These are phyloP conservation scores for Ctena decussata DNA, from an alignment of 2,888 invertebrate genomes.

Conservation along the genomic window DNA sequence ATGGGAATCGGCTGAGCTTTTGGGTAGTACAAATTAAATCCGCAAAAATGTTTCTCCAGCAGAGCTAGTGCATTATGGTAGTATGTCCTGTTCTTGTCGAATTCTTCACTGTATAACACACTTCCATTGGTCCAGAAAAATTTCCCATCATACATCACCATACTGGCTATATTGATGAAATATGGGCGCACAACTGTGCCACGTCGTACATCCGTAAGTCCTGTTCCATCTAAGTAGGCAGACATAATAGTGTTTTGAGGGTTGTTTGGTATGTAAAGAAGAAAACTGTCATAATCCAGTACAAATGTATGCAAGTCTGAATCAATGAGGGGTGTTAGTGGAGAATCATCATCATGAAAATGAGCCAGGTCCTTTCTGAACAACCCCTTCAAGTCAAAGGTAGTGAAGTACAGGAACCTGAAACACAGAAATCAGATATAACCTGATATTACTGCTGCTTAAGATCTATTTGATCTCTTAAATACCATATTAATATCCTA, in stretches of 20 bases:
- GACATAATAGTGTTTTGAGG: constrained; percentile 93
- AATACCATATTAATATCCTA: no score
- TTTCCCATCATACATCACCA: constrained; percentile 90
- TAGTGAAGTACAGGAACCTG: constrained; percentile 94
- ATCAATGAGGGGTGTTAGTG: constrained; percentile 81
- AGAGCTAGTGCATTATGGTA: constrained; percentile 90
- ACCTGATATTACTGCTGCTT: no score
- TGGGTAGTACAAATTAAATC: constrained; percentile 89
- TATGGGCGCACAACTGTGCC: constrained; percentile 92
- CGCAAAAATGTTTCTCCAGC: constrained; percentile 88
- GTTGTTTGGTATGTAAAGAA: constrained; percentile 92
- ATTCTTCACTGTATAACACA: constrained; percentile 93
- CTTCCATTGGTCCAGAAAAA: constrained; percentile 96
- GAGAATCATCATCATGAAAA: constrained; percentile 83
- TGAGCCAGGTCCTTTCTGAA: constrained; percentile 93
- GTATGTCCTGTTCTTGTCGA: constrained; percentile 91
- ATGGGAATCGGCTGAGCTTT: constrained; percentile 92
- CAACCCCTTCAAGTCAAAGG: constrained; percentile 89
- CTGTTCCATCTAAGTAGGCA: constrained; percentile 92
- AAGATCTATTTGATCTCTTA: no score
- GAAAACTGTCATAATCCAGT: constrained; percentile 94
- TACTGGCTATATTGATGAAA: constrained; percentile 92
- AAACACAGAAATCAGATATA: constrained; percentile 55
- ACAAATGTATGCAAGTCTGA: constrained; percentile 93
- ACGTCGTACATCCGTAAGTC: constrained; percentile 89